Conservation (phyloP, 1,140 invertebrate species). For the Eumaeus atala region DNA sequence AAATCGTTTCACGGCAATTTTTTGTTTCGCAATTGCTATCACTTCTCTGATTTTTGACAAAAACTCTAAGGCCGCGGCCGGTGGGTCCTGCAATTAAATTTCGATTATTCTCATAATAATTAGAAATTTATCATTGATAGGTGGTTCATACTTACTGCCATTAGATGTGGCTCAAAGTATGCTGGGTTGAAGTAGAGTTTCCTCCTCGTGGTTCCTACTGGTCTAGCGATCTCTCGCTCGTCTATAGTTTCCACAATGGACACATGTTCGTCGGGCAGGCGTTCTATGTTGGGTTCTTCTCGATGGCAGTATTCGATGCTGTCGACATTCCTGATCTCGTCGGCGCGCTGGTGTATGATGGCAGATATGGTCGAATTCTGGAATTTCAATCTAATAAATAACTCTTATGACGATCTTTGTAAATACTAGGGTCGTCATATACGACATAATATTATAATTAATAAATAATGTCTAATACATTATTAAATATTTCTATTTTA, state of each 20-base stretch:
- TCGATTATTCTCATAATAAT: not conserved
- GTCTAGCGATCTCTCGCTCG: conserved; percentile 77
- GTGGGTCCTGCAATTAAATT: conserved; percentile 80
- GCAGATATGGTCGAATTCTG: conserved; percentile 80
- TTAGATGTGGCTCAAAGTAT: conserved; percentile 88
- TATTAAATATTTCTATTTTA: too few relatives aligned
- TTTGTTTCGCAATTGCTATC: conserved; percentile 89
- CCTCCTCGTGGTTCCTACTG: conserved; percentile 80
- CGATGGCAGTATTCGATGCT: conserved; percentile 48
- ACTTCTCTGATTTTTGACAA: conserved; percentile 90
- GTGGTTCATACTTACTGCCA: conserved; percentile 78
- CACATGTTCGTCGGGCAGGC: conserved; percentile 86
- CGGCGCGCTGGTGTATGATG: conserved; percentile 77
- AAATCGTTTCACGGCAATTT: conserved; percentile 87
- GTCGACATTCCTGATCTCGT: conserved; percentile 55
- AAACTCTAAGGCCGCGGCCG: conserved; percentile 90
- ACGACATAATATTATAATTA: too few relatives aligned
- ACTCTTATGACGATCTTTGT: not conserved
- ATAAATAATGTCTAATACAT: too few relatives aligned
- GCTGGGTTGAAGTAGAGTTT: conserved; percentile 92
- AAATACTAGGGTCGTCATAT: too few relatives aligned
- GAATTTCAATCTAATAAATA: conserved; percentile 25
- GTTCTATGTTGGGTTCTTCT: conserved; percentile 78
- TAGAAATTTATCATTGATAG: not conserved
- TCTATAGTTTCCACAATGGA: conserved; percentile 88